Percentiles rank a stretch among this genome's conserved stretches.
phyloP scores from a whole-genome alignment of 2,113 vertebrate genomes.

The Okapia johnstoni region DNA sequence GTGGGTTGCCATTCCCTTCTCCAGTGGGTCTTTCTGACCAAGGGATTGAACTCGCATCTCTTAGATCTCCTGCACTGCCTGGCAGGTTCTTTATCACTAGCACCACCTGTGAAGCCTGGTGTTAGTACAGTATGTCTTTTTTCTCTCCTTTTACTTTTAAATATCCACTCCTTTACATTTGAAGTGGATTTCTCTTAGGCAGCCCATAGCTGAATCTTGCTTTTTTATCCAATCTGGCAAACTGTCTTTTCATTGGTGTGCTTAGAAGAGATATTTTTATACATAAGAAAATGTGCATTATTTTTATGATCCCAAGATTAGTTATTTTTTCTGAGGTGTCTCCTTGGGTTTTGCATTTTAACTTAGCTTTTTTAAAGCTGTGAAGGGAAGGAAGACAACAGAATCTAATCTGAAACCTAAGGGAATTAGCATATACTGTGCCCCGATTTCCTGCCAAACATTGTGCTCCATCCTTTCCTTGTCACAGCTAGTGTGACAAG shows the following conservation, averaged over 20 bases:
- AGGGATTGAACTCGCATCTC: not conserved
- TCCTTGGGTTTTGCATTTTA: not conserved
- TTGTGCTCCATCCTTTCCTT: not conserved
- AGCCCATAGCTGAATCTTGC: not conserved
- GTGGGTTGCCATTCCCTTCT: not conserved
- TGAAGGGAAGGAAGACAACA: not conserved
- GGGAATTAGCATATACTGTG: not conserved
- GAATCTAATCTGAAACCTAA: not conserved
- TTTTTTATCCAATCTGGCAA: not conserved
- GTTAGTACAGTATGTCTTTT: not conserved
- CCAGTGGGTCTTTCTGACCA: not conserved
- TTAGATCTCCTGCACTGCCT: not conserved
- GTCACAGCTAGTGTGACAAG: not conserved
- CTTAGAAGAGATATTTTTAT: not conserved
- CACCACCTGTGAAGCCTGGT: not conserved
- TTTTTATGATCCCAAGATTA: not conserved
- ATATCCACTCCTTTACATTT: not conserved
- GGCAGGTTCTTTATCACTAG: not conserved
- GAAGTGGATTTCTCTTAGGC: not conserved
- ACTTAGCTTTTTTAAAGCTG: conserved; percentile 14
- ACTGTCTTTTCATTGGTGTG: not conserved
- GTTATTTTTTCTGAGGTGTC: not conserved
- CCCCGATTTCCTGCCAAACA: not conserved
- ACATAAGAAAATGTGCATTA: not conserved
- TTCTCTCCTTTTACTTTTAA: not conserved